phyloP scores from a whole-genome alignment of 2,888 invertebrate genomes.

The Dysmachus trigonus region DNA sequence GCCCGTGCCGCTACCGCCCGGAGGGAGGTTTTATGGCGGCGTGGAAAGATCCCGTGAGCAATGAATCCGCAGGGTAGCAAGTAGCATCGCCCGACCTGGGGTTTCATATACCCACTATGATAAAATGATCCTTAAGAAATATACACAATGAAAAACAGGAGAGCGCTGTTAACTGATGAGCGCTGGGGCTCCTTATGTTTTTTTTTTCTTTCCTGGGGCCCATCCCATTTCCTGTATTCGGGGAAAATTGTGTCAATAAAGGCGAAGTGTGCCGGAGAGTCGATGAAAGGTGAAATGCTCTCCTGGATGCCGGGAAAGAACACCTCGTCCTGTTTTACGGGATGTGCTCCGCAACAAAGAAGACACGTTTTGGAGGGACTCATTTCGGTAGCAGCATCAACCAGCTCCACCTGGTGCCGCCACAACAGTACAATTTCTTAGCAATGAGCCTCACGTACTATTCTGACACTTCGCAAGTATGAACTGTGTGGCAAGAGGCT shows the following conservation, averaged over 20 bases:
- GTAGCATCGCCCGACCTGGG: neutral
- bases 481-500: neutral
- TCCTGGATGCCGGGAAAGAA: neutral
- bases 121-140: conserved; percentile 15
- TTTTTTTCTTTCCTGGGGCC: neutral
- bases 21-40: conserved; percentile 40
- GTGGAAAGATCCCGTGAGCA: conserved; percentile 11
- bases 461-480: conserved; percentile 30
- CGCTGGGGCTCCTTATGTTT: neutral
- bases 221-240: conserved; percentile 7
- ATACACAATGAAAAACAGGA: conserved; percentile 27
- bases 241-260: conserved; percentile 41
- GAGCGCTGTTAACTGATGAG: conserved; percentile 33
- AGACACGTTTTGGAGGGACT: neutral
- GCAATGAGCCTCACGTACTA: conserved; percentile 29
- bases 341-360: neutral
- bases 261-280: neutral
- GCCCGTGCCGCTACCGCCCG: no score
- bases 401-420: neutral
- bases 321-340: conserved; percentile 1
- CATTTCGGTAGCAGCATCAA: neutral
- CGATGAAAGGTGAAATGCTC: conserved; percentile 19
- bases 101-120: neutral
- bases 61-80: conserved; percentile 11
- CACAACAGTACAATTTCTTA: conserved; percentile 9